Conservation (phyloP, 2,797 vertebrate species). For the Labeo calbasu region DNA sequence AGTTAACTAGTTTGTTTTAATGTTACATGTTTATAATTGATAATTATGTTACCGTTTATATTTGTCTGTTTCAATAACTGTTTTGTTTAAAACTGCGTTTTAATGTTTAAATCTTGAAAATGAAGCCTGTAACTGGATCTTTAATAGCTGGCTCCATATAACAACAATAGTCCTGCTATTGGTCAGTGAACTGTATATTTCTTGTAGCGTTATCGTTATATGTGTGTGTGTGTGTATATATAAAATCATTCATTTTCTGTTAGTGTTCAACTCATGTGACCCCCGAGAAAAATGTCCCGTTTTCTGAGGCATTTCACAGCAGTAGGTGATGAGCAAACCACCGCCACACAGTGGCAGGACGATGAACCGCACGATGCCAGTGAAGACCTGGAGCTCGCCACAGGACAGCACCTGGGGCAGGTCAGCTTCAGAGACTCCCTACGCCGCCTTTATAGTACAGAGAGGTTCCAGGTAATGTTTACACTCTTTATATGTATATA, state of each 20-base stretch:
- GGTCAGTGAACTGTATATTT: background rate
- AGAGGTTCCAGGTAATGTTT: constrained; percentile 88
- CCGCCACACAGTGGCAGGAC: constrained; percentile 74
- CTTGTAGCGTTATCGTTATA: background rate
- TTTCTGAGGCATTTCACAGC: constrained; percentile 90
- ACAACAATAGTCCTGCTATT: background rate
- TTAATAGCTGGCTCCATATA: background rate
- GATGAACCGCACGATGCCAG: constrained; percentile 73
- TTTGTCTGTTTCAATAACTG: no score
- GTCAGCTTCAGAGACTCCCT: constrained; percentile 79
- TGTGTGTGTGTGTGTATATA: no score
- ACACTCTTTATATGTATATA: background rate
- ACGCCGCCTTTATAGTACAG: constrained; percentile 82
- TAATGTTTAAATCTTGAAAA: background rate
- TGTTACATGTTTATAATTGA: background rate
- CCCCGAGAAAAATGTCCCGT: constrained; percentile 78
- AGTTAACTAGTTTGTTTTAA: background rate
- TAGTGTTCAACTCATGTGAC: constrained; percentile 16
- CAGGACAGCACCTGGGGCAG: constrained; percentile 32
- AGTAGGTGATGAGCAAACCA: constrained; percentile 82
- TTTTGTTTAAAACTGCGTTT: background rate
- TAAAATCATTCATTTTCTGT: background rate
- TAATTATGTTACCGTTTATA: background rate
- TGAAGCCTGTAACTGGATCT: background rate
- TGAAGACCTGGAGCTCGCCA: constrained; percentile 64